Evolutionary conservation across 2,113 vertebrate genomes (phyloP), one percentile per base, ranked within the genome.

Genomic region (Rhinoderma darwinii): DNA sequence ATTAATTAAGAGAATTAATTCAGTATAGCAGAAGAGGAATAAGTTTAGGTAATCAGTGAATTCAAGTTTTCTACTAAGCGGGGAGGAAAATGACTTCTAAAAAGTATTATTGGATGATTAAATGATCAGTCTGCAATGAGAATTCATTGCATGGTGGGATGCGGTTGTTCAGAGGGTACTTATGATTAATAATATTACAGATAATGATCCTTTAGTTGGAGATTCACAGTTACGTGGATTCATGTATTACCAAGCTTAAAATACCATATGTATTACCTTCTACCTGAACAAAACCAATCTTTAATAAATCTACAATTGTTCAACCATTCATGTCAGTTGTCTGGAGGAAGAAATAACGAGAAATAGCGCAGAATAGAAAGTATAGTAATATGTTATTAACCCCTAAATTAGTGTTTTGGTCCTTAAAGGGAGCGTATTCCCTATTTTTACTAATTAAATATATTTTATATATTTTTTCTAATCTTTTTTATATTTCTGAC

Each of bases 1-100:
- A 68, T 56, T 84, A 73, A 73, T 84, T 73, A 84, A 41, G 68
- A 72, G 9, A 56, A 73, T 39, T 47, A 54, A 84, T 84, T 73
- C 68, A 39, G 66, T 56, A 74, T 54, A 35, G 68, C 18, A 73
- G 44, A n/a, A 39, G 47, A 84, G 47, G 47, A 84, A 54, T 72
- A 56, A 74, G 68, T n/a, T 47, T 4, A 82, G 35, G 80, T 37
- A 73, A 54, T 84, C 82, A 68, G 77, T 17, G n/a, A 50, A 72
- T 35, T 35, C 9, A 56, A 39, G 66, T 37, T 70, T 59, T 80
- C 30, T n/a, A 39, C 20, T 56, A 59, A 80, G 59, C 15, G 22
- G 30, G 30, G 43, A 78, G 35, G 51, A 78, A 80, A 59, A 39
- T 11, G 0, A 18, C 76, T 78, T 56, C 9, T 35, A 54, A 4